Conservation (phyloP, 1,140 invertebrate species). For the Chironomus striatipennis region DNA sequence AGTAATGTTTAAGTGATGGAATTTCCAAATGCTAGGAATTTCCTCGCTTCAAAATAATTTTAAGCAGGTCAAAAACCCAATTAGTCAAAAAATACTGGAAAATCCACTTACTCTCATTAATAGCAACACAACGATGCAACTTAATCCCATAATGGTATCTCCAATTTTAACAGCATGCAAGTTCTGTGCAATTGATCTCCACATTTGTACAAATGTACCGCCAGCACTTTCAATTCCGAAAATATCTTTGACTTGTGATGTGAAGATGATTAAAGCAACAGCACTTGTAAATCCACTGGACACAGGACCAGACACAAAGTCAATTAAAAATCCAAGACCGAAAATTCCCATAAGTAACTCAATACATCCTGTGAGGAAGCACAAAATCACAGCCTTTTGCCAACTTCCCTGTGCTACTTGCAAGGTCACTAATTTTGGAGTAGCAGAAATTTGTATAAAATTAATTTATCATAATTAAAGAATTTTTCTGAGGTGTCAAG, state of each 20-base stretch:
- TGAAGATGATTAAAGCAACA: conserved; percentile 81
- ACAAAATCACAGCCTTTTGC: conserved; percentile 69
- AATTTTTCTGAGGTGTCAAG: too few species aligned
- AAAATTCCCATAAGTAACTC: conserved; percentile 79
- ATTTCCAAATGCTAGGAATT: neutral
- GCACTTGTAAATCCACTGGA: conserved; percentile 90
- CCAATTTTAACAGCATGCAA: conserved; percentile 51
- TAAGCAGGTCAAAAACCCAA: too few species aligned
- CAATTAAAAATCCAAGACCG: conserved; percentile 83
- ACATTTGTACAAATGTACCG: conserved; percentile 62
- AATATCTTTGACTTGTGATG: conserved; percentile 79
- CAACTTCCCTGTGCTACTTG: conserved; percentile 61
- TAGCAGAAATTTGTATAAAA: too few species aligned
- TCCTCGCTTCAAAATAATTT: too few species aligned
- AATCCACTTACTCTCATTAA: conserved; percentile 52
- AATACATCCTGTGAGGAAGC: conserved; percentile 68
- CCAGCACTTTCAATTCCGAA: conserved; percentile 68
- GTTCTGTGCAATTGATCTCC: conserved; percentile 54
- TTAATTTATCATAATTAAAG: too few species aligned
- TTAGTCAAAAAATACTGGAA: too few species aligned
- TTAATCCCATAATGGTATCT: conserved; percentile 59
- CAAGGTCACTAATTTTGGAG: too few species aligned
- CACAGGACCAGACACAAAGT: conserved; percentile 88
- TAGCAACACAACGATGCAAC: conserved; percentile 63
- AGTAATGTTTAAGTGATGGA: conserved; percentile 1